A percentile compares a stretch with the other conserved stretches of the same genome.
Conservation (phyloP, 2,797 vertebrate species). For the Brachyrhaphis roseni region DNA sequence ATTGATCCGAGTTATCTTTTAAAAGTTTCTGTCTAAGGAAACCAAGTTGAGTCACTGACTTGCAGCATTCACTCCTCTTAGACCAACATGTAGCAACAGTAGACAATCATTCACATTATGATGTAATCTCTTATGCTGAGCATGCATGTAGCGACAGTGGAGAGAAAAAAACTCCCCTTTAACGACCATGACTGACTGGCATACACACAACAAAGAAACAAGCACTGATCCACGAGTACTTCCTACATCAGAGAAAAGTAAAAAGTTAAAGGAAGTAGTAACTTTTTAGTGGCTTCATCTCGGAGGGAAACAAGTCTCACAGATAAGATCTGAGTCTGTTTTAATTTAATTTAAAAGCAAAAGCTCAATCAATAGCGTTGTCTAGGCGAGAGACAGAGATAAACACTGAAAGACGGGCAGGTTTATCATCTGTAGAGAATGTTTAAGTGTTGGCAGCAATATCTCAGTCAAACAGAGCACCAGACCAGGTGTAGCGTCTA, state of each 20-base stretch:
- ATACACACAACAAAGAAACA: background rate
- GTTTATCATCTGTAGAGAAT: background rate
- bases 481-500: background rate
- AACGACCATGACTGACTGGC: background rate
- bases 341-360: background rate
- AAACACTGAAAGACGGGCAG: background rate
- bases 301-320: background rate
- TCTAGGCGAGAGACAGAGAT: background rate
- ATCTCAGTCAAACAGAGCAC: background rate
- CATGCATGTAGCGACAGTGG: background rate
- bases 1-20: background rate
- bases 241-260: background rate
- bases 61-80: background rate
- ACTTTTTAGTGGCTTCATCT: background rate
- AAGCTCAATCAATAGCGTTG: background rate
- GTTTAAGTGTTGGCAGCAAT: background rate
- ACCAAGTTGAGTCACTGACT: background rate
- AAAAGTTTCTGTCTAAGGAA: background rate
- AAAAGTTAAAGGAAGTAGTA: background rate
- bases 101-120: background rate
- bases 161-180: background rate
- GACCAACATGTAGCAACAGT: background rate
- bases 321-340: too few relatives aligned
- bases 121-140: background rate
- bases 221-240: background rate